Evolutionary conservation across 2,888 invertebrate species (phyloP).

Genomic region (Pocota personata): DNA sequence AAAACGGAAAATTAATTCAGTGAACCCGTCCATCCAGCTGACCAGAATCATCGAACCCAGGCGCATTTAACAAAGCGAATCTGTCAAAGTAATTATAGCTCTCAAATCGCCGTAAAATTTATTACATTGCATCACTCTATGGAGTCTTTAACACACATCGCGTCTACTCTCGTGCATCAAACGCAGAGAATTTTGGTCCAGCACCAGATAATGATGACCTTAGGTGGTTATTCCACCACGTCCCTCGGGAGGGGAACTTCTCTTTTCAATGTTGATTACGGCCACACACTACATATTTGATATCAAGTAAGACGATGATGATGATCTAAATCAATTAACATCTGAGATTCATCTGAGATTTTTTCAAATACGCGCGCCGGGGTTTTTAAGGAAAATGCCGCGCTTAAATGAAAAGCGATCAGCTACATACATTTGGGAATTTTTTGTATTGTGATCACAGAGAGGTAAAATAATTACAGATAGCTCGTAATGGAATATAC

Average conservation of each 20-base stretch:
- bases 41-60: constrained; percentile 32
- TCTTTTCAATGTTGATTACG: constrained; percentile 25
- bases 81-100: constrained; percentile 69
- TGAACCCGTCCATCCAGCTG: constrained; percentile 54
- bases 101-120: constrained; percentile 66
- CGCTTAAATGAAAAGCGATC: constrained; percentile 56
- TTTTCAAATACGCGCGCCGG: not conserved
- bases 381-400: not conserved
- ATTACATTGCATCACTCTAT: constrained; percentile 53
- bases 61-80: constrained; percentile 62
- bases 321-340: constrained; percentile 59
- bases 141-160: constrained; percentile 31
- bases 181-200: not conserved
- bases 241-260: not conserved
- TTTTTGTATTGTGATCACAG: constrained; percentile 42
- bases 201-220: constrained; percentile 29
- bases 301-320: constrained; percentile 47
- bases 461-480: constrained; percentile 67
- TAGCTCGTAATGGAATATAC: not conserved
- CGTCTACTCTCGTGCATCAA: not conserved
- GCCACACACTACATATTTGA: constrained; percentile 44
- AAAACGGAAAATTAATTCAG: constrained; percentile 72
- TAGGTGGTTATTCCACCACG: constrained; percentile 30
- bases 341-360: constrained; percentile 15
- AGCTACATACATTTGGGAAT: constrained; percentile 18